Evolutionary conservation across 2,888 invertebrate genomes (phyloP), one percentile per base, ranked within the genome.

Genomic region (Leptinotarsa tumamoca): DNA sequence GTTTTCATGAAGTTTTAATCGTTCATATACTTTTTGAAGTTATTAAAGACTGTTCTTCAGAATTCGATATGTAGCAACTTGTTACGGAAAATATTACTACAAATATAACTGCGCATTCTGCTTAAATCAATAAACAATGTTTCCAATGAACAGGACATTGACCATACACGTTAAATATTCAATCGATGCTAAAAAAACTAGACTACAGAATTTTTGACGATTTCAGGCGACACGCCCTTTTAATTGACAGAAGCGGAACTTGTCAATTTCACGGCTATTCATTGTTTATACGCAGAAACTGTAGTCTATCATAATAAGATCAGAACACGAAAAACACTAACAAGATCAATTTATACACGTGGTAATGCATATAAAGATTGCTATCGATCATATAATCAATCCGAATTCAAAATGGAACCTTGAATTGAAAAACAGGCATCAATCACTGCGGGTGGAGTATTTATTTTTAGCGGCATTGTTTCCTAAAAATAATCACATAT

Each of bases 401-500:
- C 61, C 15, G 17, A 27, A 61, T 61, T 23, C 27, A 1, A 61
- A 61, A 23, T 27, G 4, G 15, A 61, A 15, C 61, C 61, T 61
- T 61, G 61, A 54, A 54, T 18, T 54, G 18, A 61, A 15, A 27
- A 61, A 61, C 3, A 13, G 4, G 27, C 14, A 61, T 61, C 61
- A 61, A 61, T 61, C 61, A 54, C 21, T 23, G 61, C 27, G 13
- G 61, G 61, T 61, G 23, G 61, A 23, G 61, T 21, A 54, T 54
- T 18, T 18, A 54, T 58, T 58, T 58, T 58, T 18, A 58, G 18
- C 21, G 15, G 1, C 15, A 61, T 61, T 61, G 23, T 61, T 61
- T 23, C 23, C 27, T 21, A 17, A 61, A 10, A 27, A 54, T 18
- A 54, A 54, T 54, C 54, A 54, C 18, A 54, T n/a, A 7, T 18